Base-by-base conservation (phyloP, 2,113 vertebrate species). In the Chiloscyllium plagiosum region DNA sequence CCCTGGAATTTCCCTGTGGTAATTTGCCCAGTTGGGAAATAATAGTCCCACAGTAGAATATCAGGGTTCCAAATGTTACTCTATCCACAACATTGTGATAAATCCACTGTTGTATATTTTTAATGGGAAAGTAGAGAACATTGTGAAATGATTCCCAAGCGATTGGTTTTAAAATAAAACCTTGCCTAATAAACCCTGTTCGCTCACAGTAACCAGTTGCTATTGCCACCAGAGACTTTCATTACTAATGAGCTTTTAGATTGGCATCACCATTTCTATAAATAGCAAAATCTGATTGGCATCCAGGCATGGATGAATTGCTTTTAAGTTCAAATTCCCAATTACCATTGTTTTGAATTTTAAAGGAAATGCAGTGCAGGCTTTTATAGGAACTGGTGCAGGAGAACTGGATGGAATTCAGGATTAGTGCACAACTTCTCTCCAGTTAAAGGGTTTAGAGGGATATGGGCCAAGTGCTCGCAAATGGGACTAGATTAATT, bases 251-350 rank as follows among this genome's bases (percentile, higher is more conserved):
- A 19, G 29, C 6, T 37, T 93, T 66, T 17, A 93, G 89, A 93
- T 93, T 93, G 33, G 89, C 33, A 68, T 93, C 33, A 19, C 89
- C 37, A n/a, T 37, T 93, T 93, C 33, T 19, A 8, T 93, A 93
- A 93, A 93, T 6, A 93, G 66, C 37, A 93, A 93, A 93, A 68
- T 93, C 89, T 68, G 89, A 66, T 93, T 19, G 33, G 61, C 56
- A 66, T 68, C 33, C 61, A 93, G 33, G 89, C 61, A 61, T 12
- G 29, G 87, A 61, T 66, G 37, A 93, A 93, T 66, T 66, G 61
- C 89, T 66, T 17, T 66, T 90, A 33, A 13, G 33, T 90, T 61
- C 24, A 29, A 56, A 24, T 13, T 89, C 56, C 50, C 86, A 26
- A 29, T 89, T 42, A 6, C 56, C 37, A 85, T 22, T 22, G 37